Conservation (phyloP, 1,140 invertebrate species). For the Lepidurus arcticus region DNA sequence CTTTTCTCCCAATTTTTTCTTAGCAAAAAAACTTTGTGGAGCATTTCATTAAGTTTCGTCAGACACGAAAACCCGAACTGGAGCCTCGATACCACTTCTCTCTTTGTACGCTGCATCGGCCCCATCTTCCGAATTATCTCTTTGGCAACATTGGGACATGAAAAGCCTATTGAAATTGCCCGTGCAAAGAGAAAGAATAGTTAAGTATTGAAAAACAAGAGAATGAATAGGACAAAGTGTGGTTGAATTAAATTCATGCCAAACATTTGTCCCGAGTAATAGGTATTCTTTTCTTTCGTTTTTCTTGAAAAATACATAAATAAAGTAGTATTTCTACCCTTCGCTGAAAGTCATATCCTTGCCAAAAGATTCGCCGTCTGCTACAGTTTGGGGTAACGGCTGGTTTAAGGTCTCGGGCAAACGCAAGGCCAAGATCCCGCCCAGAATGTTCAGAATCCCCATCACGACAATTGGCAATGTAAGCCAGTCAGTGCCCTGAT, state of each 20-base stretch:
- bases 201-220: neutral
- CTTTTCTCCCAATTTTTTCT: too few species aligned
- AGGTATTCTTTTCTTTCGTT: too few species aligned
- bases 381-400: slow-evolving; percentile 77
- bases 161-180: neutral
- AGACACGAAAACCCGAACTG: neutral
- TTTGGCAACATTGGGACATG: neutral
- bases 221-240: neutral
- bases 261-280: neutral
- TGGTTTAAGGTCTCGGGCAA: slow-evolving; percentile 79
- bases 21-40: neutral
- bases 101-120: neutral
- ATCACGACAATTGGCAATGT: slow-evolving; percentile 72
- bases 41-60: neutral
- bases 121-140: neutral
- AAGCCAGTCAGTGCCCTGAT: slow-evolving; percentile 39
- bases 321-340: neutral
- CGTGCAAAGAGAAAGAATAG: neutral
- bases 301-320: too few species aligned
- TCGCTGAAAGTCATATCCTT: slow-evolving; percentile 45
- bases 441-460: slow-evolving; percentile 69
- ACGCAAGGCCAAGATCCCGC: slow-evolving; percentile 71
- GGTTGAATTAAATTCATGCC: neutral
- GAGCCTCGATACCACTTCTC: neutral
- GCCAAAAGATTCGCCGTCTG: slow-evolving; percentile 70